Base-by-base conservation (phyloP, 2,888 invertebrate species). In the Emmelina monodactyla region DNA sequence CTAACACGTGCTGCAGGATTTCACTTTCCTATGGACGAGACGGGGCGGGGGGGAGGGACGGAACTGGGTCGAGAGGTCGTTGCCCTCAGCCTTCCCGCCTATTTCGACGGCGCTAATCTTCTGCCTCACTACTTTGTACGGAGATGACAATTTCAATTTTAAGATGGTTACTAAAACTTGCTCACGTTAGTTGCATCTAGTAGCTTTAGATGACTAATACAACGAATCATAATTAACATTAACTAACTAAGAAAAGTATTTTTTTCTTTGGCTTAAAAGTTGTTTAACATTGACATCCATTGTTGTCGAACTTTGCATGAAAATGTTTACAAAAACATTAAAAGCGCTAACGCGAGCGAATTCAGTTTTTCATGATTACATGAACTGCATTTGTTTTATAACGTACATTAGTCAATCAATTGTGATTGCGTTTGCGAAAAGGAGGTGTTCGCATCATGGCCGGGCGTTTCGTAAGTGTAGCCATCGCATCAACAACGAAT, bases 31-130 rank as follows among this genome's bases (percentile, higher is more conserved):
- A 37, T 40, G 25, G 25, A 25, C n/a, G 25, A 11, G 11, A 25
- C 25, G 11, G 25, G 49, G 37, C 42, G 41, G 42, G 44, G 40
- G 45, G 42, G 43, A 42, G 48, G 46, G 47, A 53, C 62, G 53
- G 60, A 79, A 72, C 78, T 79, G 55, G 79, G 79, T 78, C 79
- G 76, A 69, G 69, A 78, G 78, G 75, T 79, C 78, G 72, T 76
- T 76, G 76, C 75, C 73, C 78, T 75, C 78, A 78, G 78, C 78
- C 78, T 78, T 79, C 78, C 75, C 73, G 62, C 67, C 75, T 78
- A 76, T 76, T 78, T 75, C 61, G 70, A 67, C 66, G 64, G 64
- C 70, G 71, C 69, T 70, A 72, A 76, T 73, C 70, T 67, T n/a
- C 66, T 61, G 53, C 56, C 47, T 44, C 47, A 40, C 45, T 48